Percentiles rank a stretch among this genome's conserved stretches.
These are phyloP conservation scores for Mizuhopecten yessoensis DNA, from an alignment of 1,140 invertebrate species.

Conservation along the genomic window DNA sequence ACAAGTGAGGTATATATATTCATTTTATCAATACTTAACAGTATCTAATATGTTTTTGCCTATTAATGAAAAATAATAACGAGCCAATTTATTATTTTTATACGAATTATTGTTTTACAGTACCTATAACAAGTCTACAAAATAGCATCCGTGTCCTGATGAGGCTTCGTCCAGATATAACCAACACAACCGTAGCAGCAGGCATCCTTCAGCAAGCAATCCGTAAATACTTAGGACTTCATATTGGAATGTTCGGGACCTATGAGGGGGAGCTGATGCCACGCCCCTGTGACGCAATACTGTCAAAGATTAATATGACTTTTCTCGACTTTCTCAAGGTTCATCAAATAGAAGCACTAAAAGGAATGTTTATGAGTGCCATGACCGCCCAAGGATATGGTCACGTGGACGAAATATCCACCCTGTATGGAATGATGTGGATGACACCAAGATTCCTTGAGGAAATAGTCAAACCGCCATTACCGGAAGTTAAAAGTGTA, in stretches of 20 bases:
- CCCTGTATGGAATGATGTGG: conserved; percentile 50
- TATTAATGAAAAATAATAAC: too few relatives aligned
- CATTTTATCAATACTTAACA: too few relatives aligned
- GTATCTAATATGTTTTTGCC: too few relatives aligned
- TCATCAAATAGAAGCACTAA: conserved; percentile 23
- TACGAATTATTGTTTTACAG: background rate
- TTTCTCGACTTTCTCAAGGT: conserved; percentile 42
- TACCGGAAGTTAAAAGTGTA: conserved; percentile 12
- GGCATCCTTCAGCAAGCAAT: background rate
- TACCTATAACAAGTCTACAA: background rate
- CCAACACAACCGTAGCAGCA: background rate
- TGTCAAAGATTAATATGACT: conserved; percentile 27
- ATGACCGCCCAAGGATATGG: conserved; percentile 48
- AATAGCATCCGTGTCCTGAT: background rate
- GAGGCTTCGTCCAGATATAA: background rate
- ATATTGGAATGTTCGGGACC: conserved; percentile 40
- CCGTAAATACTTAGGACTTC: conserved; percentile 22
- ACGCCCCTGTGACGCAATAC: background rate
- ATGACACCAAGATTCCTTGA: conserved; percentile 21
- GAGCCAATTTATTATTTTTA: too few relatives aligned
- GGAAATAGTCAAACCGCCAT: background rate
- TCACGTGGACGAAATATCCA: conserved; percentile 45
- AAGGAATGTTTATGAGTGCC: background rate
- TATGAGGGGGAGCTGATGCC: conserved; percentile 49
- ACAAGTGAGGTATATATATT: too few relatives aligned